Evolutionary conservation across 2,888 invertebrate genomes (phyloP), one percentile per base, ranked within the genome.

Genomic region (Catocala fraxini): DNA sequence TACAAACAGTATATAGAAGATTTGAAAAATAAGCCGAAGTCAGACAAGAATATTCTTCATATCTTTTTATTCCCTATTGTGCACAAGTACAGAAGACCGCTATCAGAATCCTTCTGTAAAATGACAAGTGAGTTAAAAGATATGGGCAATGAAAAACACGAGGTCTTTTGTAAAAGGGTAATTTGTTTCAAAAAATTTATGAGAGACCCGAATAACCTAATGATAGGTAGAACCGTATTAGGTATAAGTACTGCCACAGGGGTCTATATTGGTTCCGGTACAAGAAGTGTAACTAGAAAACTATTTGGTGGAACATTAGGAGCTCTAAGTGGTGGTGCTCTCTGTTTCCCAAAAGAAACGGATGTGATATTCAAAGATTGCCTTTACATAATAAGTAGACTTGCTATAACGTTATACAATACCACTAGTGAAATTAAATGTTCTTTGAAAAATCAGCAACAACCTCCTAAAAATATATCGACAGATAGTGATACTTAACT

Each of bases 281-380:
- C 53, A 13, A 42, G 59, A 12, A 77, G 81, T 3, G 61, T 86
- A 10, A 79, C 84, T 0, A 70, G 77, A 4, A 72, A 79, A 2
- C 0, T 86, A 0, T 74, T 89, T 56, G 82, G 69, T 42, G 80
- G 86, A 0, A 69, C 80, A 0, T 33, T 84, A 0, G 88, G 89
- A 0, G 72, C 84, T 0, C 59, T 89, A 0, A 64, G 82, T 0
- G 67, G 82, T 2, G 91, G 90, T 0, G 82, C 87, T 0, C 34
- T 90, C 0, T 87, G 87, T 66, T 90, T 89, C 34, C 90, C 91
- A 0, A 81, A 86, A n/a, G 88, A 89, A 62, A 89, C 89, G 0
- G 91, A 92, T 48, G 75, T 81, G 1, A 53, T 65, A 0, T 84
- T 92, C 35, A 39, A 39, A 39, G 35, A 39, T 9, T 7, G 7